Evolutionary conservation across 2,888 invertebrate species (phyloP).

Genomic region (Cheilosia pagana): DNA sequence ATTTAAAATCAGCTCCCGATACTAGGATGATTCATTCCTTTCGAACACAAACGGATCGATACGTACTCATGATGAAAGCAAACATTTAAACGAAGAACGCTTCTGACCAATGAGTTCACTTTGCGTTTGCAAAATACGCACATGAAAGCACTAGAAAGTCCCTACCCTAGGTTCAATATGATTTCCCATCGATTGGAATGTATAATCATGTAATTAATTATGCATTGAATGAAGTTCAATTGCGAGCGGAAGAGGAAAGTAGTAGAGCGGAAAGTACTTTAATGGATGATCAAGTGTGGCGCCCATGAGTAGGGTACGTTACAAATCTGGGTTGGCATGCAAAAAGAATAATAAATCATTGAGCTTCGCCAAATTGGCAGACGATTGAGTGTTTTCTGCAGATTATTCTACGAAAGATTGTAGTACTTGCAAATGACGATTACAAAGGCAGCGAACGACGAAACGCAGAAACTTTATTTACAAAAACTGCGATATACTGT

Average conservation of each 20-base stretch:
- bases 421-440: neutral
- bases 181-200: constrained; percentile 45
- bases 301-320: constrained; percentile 27
- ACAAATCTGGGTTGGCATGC: constrained; percentile 10
- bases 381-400: neutral
- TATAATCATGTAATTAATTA: constrained; percentile 56
- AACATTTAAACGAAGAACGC: neutral
- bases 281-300: constrained; percentile 53
- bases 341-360: constrained; percentile 20
- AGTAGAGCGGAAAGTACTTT: constrained; percentile 35
- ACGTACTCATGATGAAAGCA: neutral
- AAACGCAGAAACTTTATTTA: constrained; percentile 1
- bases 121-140: constrained; percentile 6
- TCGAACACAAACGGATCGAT: constrained; percentile 32
- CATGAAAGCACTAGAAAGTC: constrained; percentile 6
- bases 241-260: constrained; percentile 5
- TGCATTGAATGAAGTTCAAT: constrained; percentile 49
- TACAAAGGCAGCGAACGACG: neutral
- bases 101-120: constrained; percentile 16
- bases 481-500: neutral
- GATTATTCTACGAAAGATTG: neutral
- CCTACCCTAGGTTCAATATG: constrained; percentile 9
- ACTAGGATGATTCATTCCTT: constrained; percentile 46
- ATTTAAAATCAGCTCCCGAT: constrained; percentile 34
- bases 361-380: neutral